These are phyloP conservation scores for Pongo abelii DNA, from an alignment of 2,113 vertebrate genomes.

Conservation along the genomic window DNA sequence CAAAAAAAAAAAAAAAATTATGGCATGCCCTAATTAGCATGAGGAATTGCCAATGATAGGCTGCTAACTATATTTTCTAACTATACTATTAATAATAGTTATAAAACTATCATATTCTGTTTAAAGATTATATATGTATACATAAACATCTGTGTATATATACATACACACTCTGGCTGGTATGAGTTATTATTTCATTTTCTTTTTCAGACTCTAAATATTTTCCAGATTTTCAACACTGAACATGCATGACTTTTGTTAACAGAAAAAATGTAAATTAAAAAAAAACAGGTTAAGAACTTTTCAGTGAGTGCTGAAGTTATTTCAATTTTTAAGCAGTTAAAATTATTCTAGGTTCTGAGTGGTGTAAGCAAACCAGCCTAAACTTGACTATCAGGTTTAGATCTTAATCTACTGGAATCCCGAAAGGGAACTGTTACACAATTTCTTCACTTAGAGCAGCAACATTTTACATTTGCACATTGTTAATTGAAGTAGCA, in stretches of 20 bases:
- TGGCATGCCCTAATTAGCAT: neutral
- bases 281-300: neutral
- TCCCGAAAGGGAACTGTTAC: neutral
- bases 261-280: neutral
- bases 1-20: neutral
- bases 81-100: neutral
- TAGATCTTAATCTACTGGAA: constrained; percentile 14
- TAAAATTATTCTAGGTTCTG: constrained; percentile 13
- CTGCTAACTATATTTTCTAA: neutral
- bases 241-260: neutral
- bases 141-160: neutral
- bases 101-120: neutral
- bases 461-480: neutral
- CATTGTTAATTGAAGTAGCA: neutral
- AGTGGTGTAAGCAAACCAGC: constrained; percentile 6
- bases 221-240: neutral
- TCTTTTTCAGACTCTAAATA: neutral
- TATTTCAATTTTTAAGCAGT: neutral
- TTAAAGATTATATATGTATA: neutral
- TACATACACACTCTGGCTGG: neutral
- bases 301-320: neutral
- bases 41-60: neutral
- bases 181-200: constrained; percentile 49
- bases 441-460: neutral
- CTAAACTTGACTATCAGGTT: constrained; percentile 44